phyloP scores from a whole-genome alignment of 2,888 invertebrate species.

The Athripsodes cinereus region DNA sequence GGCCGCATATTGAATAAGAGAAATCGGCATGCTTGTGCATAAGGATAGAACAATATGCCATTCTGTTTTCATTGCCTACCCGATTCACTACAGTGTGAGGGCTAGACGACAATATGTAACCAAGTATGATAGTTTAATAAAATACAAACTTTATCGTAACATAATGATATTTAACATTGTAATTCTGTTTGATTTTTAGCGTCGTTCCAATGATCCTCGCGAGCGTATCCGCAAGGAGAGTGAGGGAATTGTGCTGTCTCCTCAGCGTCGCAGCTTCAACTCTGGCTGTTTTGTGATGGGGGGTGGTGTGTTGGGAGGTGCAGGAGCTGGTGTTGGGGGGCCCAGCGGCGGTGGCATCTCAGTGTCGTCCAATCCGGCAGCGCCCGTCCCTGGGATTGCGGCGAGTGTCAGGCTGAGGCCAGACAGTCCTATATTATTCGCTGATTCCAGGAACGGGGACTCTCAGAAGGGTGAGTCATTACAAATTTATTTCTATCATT shows the following conservation, averaged over 20 bases:
- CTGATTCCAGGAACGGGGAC: constrained; percentile 14
- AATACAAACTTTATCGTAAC: too few relatives aligned
- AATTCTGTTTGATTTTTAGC: constrained; percentile 33
- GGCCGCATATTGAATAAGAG: too few relatives aligned
- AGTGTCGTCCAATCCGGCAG: not conserved
- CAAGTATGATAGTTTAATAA: too few relatives aligned
- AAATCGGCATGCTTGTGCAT: too few relatives aligned
- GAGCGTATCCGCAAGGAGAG: constrained; percentile 77
- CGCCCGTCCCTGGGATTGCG: constrained; percentile 8
- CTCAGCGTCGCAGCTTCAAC: constrained; percentile 80
- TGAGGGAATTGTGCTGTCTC: constrained; percentile 78
- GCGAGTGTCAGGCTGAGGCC: constrained; percentile 29
- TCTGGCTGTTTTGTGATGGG: constrained; percentile 77
- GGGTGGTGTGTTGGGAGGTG: constrained; percentile 31
- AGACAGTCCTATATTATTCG: constrained; percentile 26
- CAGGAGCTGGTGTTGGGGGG: constrained; percentile 7
- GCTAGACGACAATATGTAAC: too few relatives aligned
- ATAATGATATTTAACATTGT: too few relatives aligned
- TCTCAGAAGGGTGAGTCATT: constrained; percentile 4
- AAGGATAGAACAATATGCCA: too few relatives aligned
- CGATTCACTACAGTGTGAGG: too few relatives aligned
- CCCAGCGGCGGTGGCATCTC: constrained; percentile 35
- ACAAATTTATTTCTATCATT: too few relatives aligned
- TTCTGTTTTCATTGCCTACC: too few relatives aligned
- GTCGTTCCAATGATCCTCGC: constrained; percentile 60